Conservation (phyloP, 2,888 invertebrate species). For the Heliconius charithonia region DNA sequence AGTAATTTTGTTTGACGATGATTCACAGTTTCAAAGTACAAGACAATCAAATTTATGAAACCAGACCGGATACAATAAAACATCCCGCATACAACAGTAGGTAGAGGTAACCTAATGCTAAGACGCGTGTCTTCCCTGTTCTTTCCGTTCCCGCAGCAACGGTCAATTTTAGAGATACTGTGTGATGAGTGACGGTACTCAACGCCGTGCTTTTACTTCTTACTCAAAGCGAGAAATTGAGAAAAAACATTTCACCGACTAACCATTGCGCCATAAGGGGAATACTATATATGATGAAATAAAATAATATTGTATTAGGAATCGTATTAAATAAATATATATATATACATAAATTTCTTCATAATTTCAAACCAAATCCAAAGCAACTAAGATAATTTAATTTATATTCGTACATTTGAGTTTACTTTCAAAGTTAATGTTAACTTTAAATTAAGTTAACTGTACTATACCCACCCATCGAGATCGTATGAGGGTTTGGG, state of each 20-base stretch:
- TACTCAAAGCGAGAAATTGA: not conserved
- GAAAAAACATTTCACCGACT: not conserved
- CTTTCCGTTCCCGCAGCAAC: too few relatives aligned
- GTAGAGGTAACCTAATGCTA: too few relatives aligned
- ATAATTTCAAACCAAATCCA: constrained; percentile 30
- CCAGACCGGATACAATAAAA: too few relatives aligned
- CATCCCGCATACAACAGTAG: too few relatives aligned
- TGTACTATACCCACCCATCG: constrained; percentile 45
- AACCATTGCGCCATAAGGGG: not conserved
- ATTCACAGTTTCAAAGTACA: too few relatives aligned
- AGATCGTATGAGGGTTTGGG: constrained; percentile 38
- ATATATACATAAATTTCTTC: not conserved
- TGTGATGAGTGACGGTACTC: too few relatives aligned
- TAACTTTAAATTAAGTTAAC: constrained; percentile 50
- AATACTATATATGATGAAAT: not conserved
- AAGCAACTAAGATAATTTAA: constrained; percentile 42
- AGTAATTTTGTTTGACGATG: too few relatives aligned
- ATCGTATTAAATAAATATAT: not conserved
- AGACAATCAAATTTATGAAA: too few relatives aligned
- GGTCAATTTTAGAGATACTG: not conserved
- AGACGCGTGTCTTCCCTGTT: too few relatives aligned
- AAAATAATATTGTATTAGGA: not conserved
- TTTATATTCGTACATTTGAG: constrained; percentile 41
- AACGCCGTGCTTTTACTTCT: not conserved
- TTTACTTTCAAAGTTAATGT: constrained; percentile 46